Conservation (phyloP, 1,140 invertebrate species). For the Carposina sasakii region DNA sequence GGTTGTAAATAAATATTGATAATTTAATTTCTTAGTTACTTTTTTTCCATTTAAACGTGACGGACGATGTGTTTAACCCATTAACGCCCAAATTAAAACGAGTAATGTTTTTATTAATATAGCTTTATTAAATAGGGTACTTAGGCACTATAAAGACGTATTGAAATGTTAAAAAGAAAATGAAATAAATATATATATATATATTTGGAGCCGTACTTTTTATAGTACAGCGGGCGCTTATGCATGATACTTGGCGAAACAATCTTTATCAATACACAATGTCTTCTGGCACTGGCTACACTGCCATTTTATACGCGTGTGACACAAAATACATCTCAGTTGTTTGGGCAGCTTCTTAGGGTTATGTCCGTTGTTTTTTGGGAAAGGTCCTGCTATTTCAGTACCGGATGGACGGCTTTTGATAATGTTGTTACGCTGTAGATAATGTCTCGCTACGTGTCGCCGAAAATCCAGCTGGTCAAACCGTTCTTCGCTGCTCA, state of each 20-base stretch:
- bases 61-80: too few relatives aligned
- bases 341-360: slow-evolving; percentile 27
- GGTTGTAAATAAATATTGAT: too few relatives aligned
- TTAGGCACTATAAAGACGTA: too few relatives aligned
- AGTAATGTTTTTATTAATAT: too few relatives aligned
- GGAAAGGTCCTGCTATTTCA: slow-evolving; percentile 22
- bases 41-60: too few relatives aligned
- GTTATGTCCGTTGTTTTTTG: slow-evolving; percentile 30
- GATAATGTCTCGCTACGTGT: slow-evolving; percentile 27
- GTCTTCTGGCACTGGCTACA: slow-evolving; percentile 30
- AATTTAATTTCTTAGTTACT: too few relatives aligned
- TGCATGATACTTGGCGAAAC: slow-evolving; percentile 28
- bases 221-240: background rate
- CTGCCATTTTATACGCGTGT: slow-evolving; percentile 26
- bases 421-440: slow-evolving; percentile 25
- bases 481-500: slow-evolving; percentile 27
- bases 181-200: too few relatives aligned
- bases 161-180: too few relatives aligned
- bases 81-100: too few relatives aligned
- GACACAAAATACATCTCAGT: slow-evolving; percentile 29
- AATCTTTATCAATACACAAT: slow-evolving; percentile 30
- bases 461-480: slow-evolving; percentile 29
- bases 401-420: slow-evolving; percentile 26
- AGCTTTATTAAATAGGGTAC: too few relatives aligned
- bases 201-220: too few relatives aligned